Conservation (phyloP, 2,888 invertebrate species). For the Carterocephalus palaemon region DNA sequence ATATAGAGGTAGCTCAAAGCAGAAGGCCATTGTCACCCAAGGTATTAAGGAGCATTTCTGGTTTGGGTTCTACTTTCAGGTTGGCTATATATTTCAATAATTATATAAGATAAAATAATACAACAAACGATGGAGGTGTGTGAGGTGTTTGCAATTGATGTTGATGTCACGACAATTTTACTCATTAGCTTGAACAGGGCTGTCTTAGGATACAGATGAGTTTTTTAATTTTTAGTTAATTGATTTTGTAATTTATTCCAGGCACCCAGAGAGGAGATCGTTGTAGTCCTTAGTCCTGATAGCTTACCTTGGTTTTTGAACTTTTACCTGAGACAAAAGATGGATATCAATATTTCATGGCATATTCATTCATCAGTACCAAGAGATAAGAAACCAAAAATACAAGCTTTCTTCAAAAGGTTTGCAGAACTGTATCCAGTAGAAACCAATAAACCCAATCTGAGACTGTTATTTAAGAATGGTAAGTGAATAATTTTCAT, state of each 20-base stretch:
- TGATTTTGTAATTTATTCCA: background rate
- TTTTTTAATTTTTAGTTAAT: background rate
- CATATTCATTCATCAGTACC: constrained; percentile 83
- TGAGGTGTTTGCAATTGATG: too few species aligned
- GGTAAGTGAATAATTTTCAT: constrained; percentile 72
- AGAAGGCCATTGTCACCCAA: too few species aligned
- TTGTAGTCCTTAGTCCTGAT: constrained; percentile 82
- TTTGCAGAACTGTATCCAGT: constrained; percentile 34
- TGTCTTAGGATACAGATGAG: too few species aligned
- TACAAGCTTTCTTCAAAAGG: constrained; percentile 55
- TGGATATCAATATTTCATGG: constrained; percentile 73
- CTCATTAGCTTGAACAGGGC: too few species aligned
- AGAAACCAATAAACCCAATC: constrained; percentile 57
- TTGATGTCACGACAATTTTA: too few species aligned
- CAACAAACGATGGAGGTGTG: too few species aligned
- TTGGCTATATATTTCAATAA: too few species aligned
- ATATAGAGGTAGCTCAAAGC: too few species aligned
- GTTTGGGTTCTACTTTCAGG: too few species aligned
- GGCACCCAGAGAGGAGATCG: constrained; percentile 70
- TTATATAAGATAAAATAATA: too few species aligned
- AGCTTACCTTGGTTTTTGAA: constrained; percentile 83
- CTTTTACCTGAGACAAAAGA: constrained; percentile 78
- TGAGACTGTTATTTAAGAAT: constrained; percentile 87
- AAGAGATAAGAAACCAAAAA: constrained; percentile 54
- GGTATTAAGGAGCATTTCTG: too few species aligned